Conservation (phyloP, 2,113 vertebrate species). For the Noturus placidus region DNA sequence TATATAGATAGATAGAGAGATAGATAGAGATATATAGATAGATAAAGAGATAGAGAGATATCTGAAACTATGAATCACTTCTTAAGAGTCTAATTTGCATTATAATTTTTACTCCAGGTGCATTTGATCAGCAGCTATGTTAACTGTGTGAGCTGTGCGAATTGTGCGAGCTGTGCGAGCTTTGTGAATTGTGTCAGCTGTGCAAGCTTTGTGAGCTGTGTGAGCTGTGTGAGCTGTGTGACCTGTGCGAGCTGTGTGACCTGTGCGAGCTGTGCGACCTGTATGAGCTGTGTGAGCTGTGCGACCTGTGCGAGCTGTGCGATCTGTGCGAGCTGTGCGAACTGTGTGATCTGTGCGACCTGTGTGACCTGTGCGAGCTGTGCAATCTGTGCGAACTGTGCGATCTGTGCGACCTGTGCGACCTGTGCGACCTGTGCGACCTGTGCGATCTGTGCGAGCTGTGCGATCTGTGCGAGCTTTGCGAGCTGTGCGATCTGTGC, state of each 20-base stretch:
- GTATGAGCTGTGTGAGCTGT: not conserved
- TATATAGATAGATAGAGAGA: slow-evolving; percentile 8
- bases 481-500: not conserved
- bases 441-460: too few species aligned
- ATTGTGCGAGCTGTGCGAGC: not conserved
- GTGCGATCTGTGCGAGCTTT: not conserved
- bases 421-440: too few species aligned
- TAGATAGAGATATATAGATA: not conserved
- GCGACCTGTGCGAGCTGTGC: not conserved
- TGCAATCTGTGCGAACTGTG: not conserved
- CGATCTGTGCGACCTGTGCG: not conserved
- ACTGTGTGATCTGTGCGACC: not conserved
- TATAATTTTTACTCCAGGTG: not conserved
- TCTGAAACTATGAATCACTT: not conserved
- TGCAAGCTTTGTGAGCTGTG: not conserved
- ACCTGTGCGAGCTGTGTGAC: not conserved
- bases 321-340: not conserved
- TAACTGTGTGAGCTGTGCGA: too few species aligned
- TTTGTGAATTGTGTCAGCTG: too few species aligned
- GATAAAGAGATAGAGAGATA: not conserved
- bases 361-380: not conserved
- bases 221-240: not conserved
- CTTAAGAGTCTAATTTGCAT: not conserved
- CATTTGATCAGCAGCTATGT: too few species aligned
- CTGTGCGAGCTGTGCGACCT: not conserved